Conservation (phyloP, 2,888 invertebrate genomes). For the Euspilapteryx auroguttella region DNA sequence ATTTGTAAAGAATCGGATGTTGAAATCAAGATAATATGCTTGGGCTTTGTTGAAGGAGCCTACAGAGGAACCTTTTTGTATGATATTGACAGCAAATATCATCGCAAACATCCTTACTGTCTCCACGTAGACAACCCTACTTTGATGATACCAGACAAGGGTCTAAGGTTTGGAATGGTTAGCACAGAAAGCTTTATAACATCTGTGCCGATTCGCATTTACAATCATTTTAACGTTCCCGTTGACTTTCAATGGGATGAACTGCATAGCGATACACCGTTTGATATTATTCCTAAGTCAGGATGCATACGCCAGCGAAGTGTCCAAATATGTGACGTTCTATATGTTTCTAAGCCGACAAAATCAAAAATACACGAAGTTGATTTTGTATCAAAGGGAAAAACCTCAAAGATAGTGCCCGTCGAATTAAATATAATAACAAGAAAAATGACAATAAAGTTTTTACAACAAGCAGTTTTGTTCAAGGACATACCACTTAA, state of each 20-base stretch:
- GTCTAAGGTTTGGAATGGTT: conserved; percentile 47
- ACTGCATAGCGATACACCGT: conserved; percentile 26
- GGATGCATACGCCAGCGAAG: conserved; percentile 28
- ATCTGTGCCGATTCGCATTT: conserved; percentile 33
- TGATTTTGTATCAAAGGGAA: conserved; percentile 20
- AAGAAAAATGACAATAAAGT: conserved; percentile 39
- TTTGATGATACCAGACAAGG: conserved; percentile 25
- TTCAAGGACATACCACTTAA: conserved; percentile 46
- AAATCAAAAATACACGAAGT: conserved; percentile 41
- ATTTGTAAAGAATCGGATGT: conserved; percentile 18
- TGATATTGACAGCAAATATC: conserved; percentile 25
- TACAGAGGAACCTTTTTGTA: conserved; percentile 26
- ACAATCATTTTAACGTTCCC: conserved; percentile 31
- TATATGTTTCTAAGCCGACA: conserved; percentile 26
- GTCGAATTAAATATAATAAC: conserved; percentile 33
- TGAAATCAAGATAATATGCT: conserved; percentile 21
- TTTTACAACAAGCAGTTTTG: conserved; percentile 24
- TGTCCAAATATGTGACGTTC: conserved; percentile 32
- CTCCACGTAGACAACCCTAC: conserved; percentile 26
- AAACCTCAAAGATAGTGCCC: conserved; percentile 15
- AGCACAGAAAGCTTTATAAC: conserved; percentile 34
- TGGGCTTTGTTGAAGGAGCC: conserved; percentile 21
- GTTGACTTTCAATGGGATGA: conserved; percentile 31
- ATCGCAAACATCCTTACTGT: conserved; percentile 25
- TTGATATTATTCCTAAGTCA: conserved; percentile 28